Percentiles rank a stretch among this genome's conserved stretches.
Evolutionary conservation across 2,113 vertebrate species (phyloP).

Genomic region (Cepphus grylle): DNA sequence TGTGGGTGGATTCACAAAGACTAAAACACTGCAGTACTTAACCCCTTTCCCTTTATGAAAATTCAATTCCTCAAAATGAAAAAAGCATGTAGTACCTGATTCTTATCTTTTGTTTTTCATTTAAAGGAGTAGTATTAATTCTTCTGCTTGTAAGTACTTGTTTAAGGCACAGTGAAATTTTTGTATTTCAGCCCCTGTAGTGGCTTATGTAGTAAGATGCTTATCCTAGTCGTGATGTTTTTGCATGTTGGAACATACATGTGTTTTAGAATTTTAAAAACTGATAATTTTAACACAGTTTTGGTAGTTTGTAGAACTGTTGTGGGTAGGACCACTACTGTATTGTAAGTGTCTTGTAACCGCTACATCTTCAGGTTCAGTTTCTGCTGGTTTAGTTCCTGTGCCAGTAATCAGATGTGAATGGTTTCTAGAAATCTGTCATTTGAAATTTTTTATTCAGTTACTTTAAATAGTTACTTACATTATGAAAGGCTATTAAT

Average conservation of each 20-base stretch:
- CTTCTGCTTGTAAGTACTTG: constrained; percentile 45
- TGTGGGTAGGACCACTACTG: neutral
- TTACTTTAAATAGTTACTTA: constrained; percentile 4
- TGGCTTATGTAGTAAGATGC: constrained; percentile 3
- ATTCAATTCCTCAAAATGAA: constrained; percentile 57
- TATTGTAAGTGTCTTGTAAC: neutral
- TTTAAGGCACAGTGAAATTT: constrained; percentile 10
- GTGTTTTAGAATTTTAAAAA: neutral
- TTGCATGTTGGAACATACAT: neutral
- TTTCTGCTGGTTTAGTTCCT: neutral
- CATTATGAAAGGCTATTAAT: neutral
- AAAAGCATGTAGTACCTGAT: constrained; percentile 46
- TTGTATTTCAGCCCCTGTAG: neutral
- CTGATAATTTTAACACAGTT: neutral
- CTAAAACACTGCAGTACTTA: constrained; percentile 51
- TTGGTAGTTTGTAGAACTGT: neutral
- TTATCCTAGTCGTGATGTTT: neutral
- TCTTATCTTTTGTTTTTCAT: constrained; percentile 58
- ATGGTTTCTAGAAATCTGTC: neutral
- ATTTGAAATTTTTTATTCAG: neutral
- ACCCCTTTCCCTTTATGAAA: constrained; percentile 58
- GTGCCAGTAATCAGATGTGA: neutral
- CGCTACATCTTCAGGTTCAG: neutral
- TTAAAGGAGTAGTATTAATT: constrained; percentile 22
- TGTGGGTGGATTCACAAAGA: constrained; percentile 57